Evolutionary conservation across 2,888 invertebrate species (phyloP).

Genomic region (Oasisia sp.): DNA sequence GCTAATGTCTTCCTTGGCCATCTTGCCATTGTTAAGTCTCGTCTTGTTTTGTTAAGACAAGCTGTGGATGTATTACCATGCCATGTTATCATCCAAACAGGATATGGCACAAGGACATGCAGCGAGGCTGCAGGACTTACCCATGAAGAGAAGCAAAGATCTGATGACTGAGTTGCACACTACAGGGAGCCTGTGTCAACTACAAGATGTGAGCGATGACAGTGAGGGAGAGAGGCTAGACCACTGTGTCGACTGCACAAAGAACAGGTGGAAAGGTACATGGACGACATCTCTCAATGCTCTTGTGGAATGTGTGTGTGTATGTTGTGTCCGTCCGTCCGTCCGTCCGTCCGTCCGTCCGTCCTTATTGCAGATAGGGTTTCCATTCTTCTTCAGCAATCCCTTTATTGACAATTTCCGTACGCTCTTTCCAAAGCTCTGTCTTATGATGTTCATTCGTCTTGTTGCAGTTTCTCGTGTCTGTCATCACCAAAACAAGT

Average conservation of each 20-base stretch:
- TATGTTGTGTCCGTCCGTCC: no score
- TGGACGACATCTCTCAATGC: neutral
- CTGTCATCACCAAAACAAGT: constrained; percentile 9
- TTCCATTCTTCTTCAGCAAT: no score
- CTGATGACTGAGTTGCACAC: constrained; percentile 27
- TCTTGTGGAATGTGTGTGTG: no score
- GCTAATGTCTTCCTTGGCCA: no score
- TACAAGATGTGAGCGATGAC: neutral
- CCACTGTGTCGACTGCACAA: neutral
- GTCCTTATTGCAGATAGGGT: no score
- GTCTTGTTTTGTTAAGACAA: no score
- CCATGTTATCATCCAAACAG: neutral
- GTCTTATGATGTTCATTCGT: neutral
- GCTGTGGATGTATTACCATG: neutral
- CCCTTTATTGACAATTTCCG: neutral
- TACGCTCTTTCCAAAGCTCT: neutral
- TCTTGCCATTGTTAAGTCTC: no score
- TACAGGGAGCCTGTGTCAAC: neutral
- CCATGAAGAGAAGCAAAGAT: constrained; percentile 42
- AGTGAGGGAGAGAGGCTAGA: neutral
- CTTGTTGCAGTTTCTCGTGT: constrained; percentile 18
- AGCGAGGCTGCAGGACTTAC: constrained; percentile 31
- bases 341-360: no score
- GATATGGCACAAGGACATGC: neutral
- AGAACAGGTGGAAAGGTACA: neutral